Evolutionary conservation across 1,140 invertebrate genomes (phyloP).

Genomic region (Eriocheir sinensis): DNA sequence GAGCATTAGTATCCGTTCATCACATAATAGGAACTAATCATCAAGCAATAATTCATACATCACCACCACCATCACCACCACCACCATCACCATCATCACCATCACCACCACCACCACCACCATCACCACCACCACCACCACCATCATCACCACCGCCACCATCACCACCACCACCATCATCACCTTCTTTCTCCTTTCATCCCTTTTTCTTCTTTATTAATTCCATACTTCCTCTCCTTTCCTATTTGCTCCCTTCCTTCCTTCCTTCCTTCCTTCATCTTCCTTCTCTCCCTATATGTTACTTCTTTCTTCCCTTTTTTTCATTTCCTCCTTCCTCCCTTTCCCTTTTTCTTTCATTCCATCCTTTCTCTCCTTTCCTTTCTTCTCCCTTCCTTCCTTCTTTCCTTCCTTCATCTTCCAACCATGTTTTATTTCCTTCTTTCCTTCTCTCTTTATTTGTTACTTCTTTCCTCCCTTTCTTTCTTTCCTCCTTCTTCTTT

Average conservation of each 20-base stretch:
- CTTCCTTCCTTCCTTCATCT: not conserved
- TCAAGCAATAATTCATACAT: not conserved
- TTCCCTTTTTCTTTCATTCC: not conserved
- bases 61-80: slow-evolving; percentile 10
- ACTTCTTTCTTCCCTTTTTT: too few species aligned
- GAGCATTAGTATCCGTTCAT: not conserved
- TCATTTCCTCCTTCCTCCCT: not conserved
- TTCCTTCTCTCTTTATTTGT: too few species aligned
- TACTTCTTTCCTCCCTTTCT: too few species aligned
- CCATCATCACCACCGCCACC: not conserved
- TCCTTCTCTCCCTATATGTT: too few species aligned
- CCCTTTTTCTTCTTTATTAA: too few species aligned
- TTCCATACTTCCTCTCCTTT: too few species aligned
- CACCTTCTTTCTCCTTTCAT: not conserved
- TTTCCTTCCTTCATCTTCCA: not conserved
- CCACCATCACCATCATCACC: not conserved
- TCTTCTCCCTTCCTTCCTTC: not conserved
- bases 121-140: slow-evolving; percentile 8
- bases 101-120: not conserved
- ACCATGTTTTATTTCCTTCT: too few species aligned
- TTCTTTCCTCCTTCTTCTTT: not conserved
- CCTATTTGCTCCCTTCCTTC: not conserved
- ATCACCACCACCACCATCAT: not conserved
- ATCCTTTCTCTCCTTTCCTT: too few species aligned
- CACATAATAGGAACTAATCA: too few species aligned